Conservation (phyloP, 2,888 invertebrate genomes). For the Rosalia funebris region DNA sequence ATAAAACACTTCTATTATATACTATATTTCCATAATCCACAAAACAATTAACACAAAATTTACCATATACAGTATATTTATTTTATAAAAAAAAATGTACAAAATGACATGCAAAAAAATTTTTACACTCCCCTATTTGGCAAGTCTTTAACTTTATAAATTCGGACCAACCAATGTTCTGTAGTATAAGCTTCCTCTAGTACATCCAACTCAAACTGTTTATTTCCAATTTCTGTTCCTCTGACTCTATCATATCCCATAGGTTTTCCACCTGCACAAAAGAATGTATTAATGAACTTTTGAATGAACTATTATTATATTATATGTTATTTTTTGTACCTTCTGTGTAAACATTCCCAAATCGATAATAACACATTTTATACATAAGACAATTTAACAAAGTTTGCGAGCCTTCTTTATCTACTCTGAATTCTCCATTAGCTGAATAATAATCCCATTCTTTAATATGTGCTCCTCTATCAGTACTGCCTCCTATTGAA, state of each 20-base stretch:
- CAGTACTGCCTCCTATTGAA: conserved; percentile 86
- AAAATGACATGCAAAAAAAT: conserved; percentile 17
- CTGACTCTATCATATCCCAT: conserved; percentile 96
- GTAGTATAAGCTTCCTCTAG: conserved; percentile 99
- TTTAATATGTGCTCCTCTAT: conserved; percentile 92
- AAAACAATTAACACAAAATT: no score
- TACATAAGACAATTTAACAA: conserved; percentile 98
- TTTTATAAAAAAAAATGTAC: conserved; percentile 31
- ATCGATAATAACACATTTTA: conserved; percentile 99
- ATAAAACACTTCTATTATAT: no score
- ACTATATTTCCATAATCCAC: no score
- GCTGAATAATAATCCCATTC: conserved; percentile 97
- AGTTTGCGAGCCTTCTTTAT: conserved; percentile 90
- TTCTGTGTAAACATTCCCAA: conserved; percentile 96
- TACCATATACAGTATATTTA: conserved; percentile 17
- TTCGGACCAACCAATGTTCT: conserved; percentile 98
- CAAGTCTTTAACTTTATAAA: conserved; percentile 96
- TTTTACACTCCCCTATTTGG: conserved; percentile 83
- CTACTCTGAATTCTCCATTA: conserved; percentile 94
- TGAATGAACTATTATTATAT: no score
- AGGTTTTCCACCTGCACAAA: conserved; percentile 78
- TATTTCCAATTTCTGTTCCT: conserved; percentile 98
- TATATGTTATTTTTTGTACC: conserved; percentile 62
- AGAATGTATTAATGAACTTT: conserved; percentile 33
- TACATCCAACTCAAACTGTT: conserved; percentile 97